Evolutionary conservation across 1,140 invertebrate species (phyloP), one percentile per base, ranked within the genome.

Genomic region (Brachystomella parvula): DNA sequence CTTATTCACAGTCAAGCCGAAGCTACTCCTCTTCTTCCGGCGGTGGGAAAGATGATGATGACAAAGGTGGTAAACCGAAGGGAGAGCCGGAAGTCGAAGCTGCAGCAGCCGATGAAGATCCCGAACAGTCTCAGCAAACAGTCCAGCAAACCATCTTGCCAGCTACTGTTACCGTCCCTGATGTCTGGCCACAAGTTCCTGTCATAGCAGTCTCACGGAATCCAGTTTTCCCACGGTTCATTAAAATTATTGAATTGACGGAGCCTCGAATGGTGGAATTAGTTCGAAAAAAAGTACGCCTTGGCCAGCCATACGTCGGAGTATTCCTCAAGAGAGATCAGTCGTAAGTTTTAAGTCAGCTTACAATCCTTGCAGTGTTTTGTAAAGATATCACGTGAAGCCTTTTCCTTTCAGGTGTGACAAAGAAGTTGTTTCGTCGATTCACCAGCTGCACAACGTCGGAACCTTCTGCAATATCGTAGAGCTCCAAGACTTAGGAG

Each of bases 401-500:
- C 32, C 35, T 62, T 60, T 60, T 30, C 3, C 68, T 75, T 73
- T 61, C 71, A 87, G 84, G 73, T 90, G 92, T 78, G 89, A 93
- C 72, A 81, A 84, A n/a, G 94, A 98, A 77, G 82, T 96, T 44
- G 88, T 98, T 9, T 82, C 87, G 49, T 88, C 82, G 72, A 74
- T 98, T 32, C 83, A 89, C 76, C 94, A 99, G 64, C 81, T 99
- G 29, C 92, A 98, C 78, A 78, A 84, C 47, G 82, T 98, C 28
- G 97, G 97, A 32, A 92, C 95, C 12, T 99, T 99, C 83, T 96
- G 92, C 31, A 93, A 98, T 79, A 98, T 99, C 74, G 89, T 94
- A 75, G 96, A 98, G 80, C 85, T 99, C 76, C 93, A 97, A 77
- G 95, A 99, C 78, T 81, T 96, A 73, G 94, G 94, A 21, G 89